Base-by-base conservation (phyloP, 2,797 vertebrate species). In the Stomatorhinus walkeri region DNA sequence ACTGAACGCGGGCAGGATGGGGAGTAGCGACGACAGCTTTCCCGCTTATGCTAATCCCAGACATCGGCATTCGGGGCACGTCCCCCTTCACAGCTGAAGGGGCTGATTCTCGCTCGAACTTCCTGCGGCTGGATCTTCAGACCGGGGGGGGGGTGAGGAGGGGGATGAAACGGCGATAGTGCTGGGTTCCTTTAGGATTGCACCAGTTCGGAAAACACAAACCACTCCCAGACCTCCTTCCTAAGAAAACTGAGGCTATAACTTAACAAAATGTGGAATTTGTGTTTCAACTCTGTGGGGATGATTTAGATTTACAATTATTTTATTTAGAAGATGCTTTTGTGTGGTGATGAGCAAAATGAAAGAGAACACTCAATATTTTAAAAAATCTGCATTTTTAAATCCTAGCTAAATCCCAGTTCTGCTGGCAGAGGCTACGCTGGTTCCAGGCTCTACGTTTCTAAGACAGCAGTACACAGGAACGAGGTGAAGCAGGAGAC, bases 111-210 rank as follows among this genome's bases (percentile, higher is more conserved):
- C 22, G 40, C 81, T 84, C n/a, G 46, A 84, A 49, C 81, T 84
- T 84, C 81, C 81, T 84, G 81, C 81, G 36, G 81, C 40, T 84
- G 46, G 81, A 49, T 43, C 81, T 84, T 84, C 64, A 68, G 64
- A 68, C 64, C 32, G 28, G 64, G 64, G 24, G 3, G 2, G 2
- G 5, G 10, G 76, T 2, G 12, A 2, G 19, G 2, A 1, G 76
- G 7, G 36, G 32, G 16, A 84, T 10, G 46, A 43, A 84, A 43
- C 7, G 3, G 43, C 19, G n/a, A 49, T n/a, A n/a, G 40, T 24
- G n/a, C 79, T 84, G 79, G 40, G 36, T 49, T 84, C 43, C 40
- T 84, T 19, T 84, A 68, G 46, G 79, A 84, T 46, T 83, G 40
- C 40, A 43, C 79, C n/a, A 12, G n/a, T 10, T 83, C 79, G 7